Evolutionary conservation across 2,888 invertebrate genomes (phyloP), one percentile per base, ranked within the genome.

Genomic region (Deilephila porcellus): DNA sequence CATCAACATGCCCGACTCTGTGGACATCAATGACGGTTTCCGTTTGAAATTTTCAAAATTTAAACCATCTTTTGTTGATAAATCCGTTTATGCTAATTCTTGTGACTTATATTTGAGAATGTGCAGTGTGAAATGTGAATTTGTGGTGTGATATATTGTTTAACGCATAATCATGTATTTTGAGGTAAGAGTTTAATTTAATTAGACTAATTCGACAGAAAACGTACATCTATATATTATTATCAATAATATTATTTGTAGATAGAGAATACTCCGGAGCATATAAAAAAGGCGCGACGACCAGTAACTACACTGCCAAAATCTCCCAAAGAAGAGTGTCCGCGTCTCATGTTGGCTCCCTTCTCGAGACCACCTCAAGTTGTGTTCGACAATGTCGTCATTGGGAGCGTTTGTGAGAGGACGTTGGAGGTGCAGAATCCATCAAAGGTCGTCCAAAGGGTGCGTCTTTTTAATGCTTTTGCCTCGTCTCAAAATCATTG

Each of bases 361-460:
- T 97, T 97, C 89, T 95, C 96, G n/a, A 90, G 95, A 73, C 95
- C 95, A 79, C 96, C 97, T 4, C 96, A 96, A 90, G 95, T 97
- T 25, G 93, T 95, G n/a, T 97, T 97, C 82, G 96, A 97, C 77
- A 95, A 96, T 92, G 95, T 97, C 74, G 89, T 94, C 7, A 90
- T 97, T 74, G 96, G 96, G 20, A 91, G 95, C 63, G 90, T 93
- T 17, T 95, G 95, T 73, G 93, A 92, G 73, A 94, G 95, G 78
- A 88, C 90, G 71, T 87, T 97, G 74, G 93, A 95, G 80, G 90
- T 97, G 19, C 88, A 92, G 71, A 97, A 97, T 88, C 96, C 97
- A 17, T 82, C 88, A 0, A 91, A 93, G 78, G 86, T 90, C 82
- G 76, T 83, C 2, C 91, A 93, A 85, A 90, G 92, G 91, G 94